phyloP scores from a whole-genome alignment of 2,113 vertebrate species.

The Zosterops pallidus region DNA sequence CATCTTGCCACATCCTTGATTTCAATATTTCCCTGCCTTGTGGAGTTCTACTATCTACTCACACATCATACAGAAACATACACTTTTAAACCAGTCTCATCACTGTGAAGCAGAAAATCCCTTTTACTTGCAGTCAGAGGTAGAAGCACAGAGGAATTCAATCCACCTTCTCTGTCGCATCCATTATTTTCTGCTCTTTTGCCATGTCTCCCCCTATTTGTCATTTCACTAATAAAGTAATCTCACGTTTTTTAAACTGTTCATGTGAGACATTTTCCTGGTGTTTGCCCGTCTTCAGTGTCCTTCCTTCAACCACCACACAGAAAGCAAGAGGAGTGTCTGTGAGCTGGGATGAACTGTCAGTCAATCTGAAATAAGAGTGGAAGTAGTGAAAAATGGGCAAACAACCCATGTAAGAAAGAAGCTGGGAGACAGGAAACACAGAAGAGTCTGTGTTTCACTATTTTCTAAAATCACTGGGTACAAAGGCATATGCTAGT shows the following conservation, averaged over 20 bases:
- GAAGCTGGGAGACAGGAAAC: neutral
- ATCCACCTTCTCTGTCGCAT: slow-evolving; percentile 40
- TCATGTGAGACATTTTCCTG: neutral
- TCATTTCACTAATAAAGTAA: neutral
- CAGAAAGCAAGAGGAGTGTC: neutral
- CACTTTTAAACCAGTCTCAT: neutral
- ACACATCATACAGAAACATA: neutral
- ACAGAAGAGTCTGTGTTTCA: neutral
- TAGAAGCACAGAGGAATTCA: neutral
- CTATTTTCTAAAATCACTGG: neutral
- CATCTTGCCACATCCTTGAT: neutral
- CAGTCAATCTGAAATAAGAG: neutral
- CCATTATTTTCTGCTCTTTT: slow-evolving; percentile 52
- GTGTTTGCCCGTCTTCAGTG: neutral
- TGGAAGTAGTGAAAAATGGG: neutral
- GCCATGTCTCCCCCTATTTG: neutral
- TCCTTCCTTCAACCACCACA: neutral
- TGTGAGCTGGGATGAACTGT: neutral
- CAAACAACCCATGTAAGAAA: neutral
- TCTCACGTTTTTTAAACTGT: neutral
- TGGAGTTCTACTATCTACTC: neutral
- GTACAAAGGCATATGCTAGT: neutral
- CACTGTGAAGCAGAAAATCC: neutral
- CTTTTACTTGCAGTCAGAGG: neutral
- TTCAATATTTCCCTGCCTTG: neutral